These are phyloP conservation scores for Vollenhovia emeryi DNA, from an alignment of 1,140 invertebrate genomes.

Conservation along the genomic window DNA sequence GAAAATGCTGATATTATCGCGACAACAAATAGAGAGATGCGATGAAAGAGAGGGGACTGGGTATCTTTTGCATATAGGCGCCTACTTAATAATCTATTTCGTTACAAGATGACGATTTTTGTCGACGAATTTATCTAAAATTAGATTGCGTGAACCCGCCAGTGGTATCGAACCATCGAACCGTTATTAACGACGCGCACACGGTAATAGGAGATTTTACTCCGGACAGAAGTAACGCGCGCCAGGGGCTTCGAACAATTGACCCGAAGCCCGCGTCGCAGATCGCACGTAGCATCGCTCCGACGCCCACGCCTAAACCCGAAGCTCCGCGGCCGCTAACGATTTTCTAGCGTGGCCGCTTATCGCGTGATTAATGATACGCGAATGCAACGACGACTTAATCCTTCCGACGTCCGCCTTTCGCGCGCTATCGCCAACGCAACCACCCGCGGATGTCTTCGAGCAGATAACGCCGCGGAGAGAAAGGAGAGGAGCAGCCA, in stretches of 20 bases:
- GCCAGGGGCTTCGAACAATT: constrained; percentile 16
- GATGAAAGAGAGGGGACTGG: not conserved
- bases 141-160: not conserved
- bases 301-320: constrained; percentile 70
- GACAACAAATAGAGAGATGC: not conserved
- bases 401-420: constrained; percentile 73
- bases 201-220: constrained; percentile 33
- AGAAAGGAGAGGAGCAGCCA: not conserved
- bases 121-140: not conserved
- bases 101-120: not conserved
- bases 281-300: constrained; percentile 25
- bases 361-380: constrained; percentile 80
- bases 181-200: not conserved
- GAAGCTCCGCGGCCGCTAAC: constrained; percentile 60
- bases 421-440: constrained; percentile 50
- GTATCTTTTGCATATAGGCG: not conserved
- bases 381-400: constrained; percentile 76
- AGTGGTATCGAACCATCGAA: not conserved
- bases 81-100: not conserved
- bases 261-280: constrained; percentile 10
- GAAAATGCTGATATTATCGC: not conserved
- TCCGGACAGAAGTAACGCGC: not conserved
- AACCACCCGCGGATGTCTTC: constrained; percentile 52
- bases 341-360: constrained; percentile 78
- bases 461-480: constrained; percentile 52